Evolutionary conservation across 2,797 vertebrate genomes (phyloP).

Genomic region (Pangasius mekongensis): DNA sequence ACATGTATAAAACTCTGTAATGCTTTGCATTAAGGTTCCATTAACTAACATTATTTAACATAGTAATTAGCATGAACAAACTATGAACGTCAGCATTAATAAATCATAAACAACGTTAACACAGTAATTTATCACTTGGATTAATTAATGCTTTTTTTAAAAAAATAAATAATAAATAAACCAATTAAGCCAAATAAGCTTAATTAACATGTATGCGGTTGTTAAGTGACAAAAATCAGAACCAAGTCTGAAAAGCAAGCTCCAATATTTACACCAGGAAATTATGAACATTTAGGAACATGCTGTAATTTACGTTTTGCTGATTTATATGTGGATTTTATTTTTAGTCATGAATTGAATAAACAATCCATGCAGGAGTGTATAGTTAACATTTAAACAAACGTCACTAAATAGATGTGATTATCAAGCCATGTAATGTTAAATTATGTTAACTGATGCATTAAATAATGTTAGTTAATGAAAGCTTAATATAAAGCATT

Average conservation of each 20-base stretch:
- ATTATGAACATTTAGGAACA: background rate
- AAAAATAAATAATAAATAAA: background rate
- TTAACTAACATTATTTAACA: background rate
- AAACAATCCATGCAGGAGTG: background rate
- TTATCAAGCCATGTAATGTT: too few relatives aligned
- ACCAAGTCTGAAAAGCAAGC: background rate
- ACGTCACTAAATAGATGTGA: background rate
- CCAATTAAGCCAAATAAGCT: background rate
- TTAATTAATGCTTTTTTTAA: too few relatives aligned
- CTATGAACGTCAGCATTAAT: background rate
- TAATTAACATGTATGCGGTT: background rate
- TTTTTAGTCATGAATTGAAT: background rate
- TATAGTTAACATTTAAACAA: background rate
- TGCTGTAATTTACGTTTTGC: background rate
- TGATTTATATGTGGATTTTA: background rate
- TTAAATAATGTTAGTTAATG: background rate
- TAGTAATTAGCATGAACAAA: background rate
- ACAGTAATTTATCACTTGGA: background rate
- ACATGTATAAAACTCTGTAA: background rate
- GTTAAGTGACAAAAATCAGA: background rate
- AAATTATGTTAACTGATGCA: background rate
- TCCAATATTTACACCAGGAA: background rate
- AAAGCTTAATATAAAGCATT: background rate
- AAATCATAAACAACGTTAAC: background rate
- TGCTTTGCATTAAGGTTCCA: background rate